phyloP scores from a whole-genome alignment of 2,113 vertebrate species.

The Calyptomena viridis region DNA sequence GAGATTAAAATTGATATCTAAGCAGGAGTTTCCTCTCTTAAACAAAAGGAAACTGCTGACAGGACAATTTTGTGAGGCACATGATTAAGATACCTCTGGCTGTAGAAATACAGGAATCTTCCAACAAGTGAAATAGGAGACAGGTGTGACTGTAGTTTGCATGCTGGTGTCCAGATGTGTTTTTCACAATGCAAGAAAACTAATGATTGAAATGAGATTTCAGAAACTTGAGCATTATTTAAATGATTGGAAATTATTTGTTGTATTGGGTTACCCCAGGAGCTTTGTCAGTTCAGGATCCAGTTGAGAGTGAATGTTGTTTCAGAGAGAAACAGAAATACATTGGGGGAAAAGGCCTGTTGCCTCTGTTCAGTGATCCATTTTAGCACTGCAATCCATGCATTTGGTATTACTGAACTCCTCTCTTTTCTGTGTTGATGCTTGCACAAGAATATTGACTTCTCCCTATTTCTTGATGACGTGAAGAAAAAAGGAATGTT shows the following conservation, averaged over 20 bases:
- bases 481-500: neutral
- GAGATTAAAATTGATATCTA: neutral
- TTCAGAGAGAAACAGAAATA: neutral
- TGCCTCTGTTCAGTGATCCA: neutral
- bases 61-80: neutral
- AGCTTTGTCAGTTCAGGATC: neutral
- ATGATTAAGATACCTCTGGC: neutral
- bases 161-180: neutral
- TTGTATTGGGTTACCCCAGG: neutral
- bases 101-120: neutral
- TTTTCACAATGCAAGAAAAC: neutral
- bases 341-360: neutral
- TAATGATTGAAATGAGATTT: neutral
- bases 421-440: neutral
- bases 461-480: neutral
- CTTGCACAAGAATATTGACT: neutral
- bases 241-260: neutral
- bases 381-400: neutral
- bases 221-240: neutral
- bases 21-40: neutral
- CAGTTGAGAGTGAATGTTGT: neutral
- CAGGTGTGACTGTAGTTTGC: neutral
- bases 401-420: neutral
- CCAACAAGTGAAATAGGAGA: neutral
- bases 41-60: neutral